Evolutionary conservation across 1,140 invertebrate species (phyloP), one percentile per base, ranked within the genome.

Genomic region (Hypsibius dujardini): DNA sequence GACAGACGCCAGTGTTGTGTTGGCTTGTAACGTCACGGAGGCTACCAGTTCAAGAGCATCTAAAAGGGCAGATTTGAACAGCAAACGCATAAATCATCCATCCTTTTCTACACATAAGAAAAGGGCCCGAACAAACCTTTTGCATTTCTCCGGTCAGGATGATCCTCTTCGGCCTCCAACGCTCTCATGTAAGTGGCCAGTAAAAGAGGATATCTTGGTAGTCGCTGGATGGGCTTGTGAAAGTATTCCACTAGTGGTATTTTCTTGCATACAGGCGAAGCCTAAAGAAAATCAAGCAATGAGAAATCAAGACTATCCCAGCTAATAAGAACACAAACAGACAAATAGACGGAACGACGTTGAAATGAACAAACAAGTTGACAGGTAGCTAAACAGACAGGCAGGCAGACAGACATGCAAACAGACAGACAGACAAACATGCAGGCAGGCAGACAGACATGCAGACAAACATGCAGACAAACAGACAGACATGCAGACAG

Each of bases 181-280:
- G 62, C 62, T 15, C 62, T 12, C 62, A 67, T 12, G 42, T 67
- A 67, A 15, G 12, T 67, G 3, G 12, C 62, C 62, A 67, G 42
- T 42, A 67, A 45, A 12, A 67, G 45, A 15, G 62, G 62, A 42
- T 67, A 67, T 67, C 62, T 12, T 45, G 62, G 62, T 67, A 67
- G 62, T 42, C 62, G 12, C 45, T 67, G 62, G 3, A 67, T 45
- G 12, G 62, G 62, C 62, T 67, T 67, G 62, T 15, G 62, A 42
- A 67, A 67, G 42, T 15, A 67, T 42, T 12, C 42, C 12, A 15
- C 12, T 42, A 67, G 42, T 15, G 62, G 62, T 3, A 67, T 12
- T 42, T 15, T 67, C 42, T 67, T 67, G 62, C 62, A 67, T 67
- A 45, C 12, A 12, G 62, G 62, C 3, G 62, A 67, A 15, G 12